Base-by-base conservation (phyloP, 2,797 vertebrate genomes). In the Melanotaenia nigrans region DNA sequence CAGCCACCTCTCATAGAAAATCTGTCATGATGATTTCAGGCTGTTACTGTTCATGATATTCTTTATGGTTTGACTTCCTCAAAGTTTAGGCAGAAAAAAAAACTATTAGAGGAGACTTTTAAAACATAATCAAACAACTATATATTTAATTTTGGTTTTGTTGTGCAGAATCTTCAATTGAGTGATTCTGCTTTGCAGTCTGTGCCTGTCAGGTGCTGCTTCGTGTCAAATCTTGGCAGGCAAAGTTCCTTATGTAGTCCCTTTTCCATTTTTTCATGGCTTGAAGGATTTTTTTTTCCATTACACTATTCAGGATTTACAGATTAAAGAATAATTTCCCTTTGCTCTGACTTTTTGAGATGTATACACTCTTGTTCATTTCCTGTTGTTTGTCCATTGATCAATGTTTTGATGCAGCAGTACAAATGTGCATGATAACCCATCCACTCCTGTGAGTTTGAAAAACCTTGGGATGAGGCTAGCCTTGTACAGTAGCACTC, bases 371-470 rank as follows among this genome's bases (percentile, higher is more conserved):
- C 75, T 12, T 32, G n/a, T 58, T 82, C 0, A 68, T 71, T 47
- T 62, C 18, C 62, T 56, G 56, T 36, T 76, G 67, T 78, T 75
- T 62, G 65, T 20, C 14, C 73, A 57, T 45, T 42, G 40, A 51
- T 24, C 55, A 33, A 77, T 75, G 65, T 73, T 71, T 64, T 74
- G 55, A 83, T 73, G 68, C 59, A 59, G 57, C 59, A 10, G 62
- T 49, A 84, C 61, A 87, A 78, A 28, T 70, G 66, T 1, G 58
- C 84, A 85, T 81, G 83, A 88, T 82, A 84, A 85, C 68, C 58
- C 77, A 87, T 90, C 85, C 79, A 84, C 85, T 87, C 78, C 73
- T 73, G 72, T 90, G 90, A 80, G 77, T 83, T 67, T 76, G 78
- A 81, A 30, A 2, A 68, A 88, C 86, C 88, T 78, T 30, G 49